phyloP scores from a whole-genome alignment of 2,888 invertebrate genomes.

The Drosophila quasianomalipes region DNA sequence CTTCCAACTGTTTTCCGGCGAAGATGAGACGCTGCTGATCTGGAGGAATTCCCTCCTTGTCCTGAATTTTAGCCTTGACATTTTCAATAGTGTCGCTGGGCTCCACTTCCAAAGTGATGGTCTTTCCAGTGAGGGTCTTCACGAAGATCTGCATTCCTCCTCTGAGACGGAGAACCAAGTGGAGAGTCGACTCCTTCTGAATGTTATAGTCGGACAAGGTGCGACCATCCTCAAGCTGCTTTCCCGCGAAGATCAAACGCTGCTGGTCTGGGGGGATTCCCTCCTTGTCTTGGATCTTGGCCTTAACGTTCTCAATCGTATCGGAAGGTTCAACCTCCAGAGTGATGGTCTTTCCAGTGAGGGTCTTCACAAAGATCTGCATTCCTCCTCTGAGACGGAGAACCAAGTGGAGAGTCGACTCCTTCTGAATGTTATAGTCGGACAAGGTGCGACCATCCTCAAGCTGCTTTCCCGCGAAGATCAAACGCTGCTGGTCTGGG shows the following conservation, averaged over 20 bases:
- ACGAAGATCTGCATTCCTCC: constrained; percentile 69
- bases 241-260: constrained; percentile 62
- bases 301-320: constrained; percentile 62
- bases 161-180: constrained; percentile 59
- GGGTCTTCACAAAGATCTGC: no score
- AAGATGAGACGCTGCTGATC: constrained; percentile 80
- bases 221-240: constrained; percentile 62
- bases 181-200: constrained; percentile 58
- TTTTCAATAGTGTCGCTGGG: constrained; percentile 58
- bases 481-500: no score
- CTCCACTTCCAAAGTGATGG: constrained; percentile 56
- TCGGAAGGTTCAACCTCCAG: constrained; percentile 48
- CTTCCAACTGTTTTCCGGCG: constrained; percentile 78
- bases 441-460: no score
- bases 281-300: constrained; percentile 64
- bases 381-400: no score
- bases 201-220: constrained; percentile 62
- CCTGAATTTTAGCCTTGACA: constrained; percentile 62
- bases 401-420: no score
- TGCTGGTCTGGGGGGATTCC: constrained; percentile 67
- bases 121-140: constrained; percentile 59
- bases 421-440: no score
- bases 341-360: no score
- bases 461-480: no score
- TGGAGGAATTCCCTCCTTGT: constrained; percentile 78